Evolutionary conservation across 2,888 invertebrate species (phyloP).

Genomic region (Eristalis pertinax): DNA sequence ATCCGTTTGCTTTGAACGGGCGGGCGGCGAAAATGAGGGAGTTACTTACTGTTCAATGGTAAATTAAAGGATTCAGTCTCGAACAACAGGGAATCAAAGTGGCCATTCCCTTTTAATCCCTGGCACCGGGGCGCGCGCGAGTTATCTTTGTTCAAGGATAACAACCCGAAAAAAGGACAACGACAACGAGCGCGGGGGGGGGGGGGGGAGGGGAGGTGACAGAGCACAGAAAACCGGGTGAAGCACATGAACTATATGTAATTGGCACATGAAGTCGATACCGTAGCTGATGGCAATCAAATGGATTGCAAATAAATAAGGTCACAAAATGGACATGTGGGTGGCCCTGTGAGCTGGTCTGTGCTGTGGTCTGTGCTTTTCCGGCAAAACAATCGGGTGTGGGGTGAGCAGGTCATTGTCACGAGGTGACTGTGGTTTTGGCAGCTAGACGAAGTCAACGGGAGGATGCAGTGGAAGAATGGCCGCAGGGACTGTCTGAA

Average conservation of each 20-base stretch:
- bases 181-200: neutral
- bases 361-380: neutral
- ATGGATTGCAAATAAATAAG: slow-evolving; percentile 47
- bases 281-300: slow-evolving; percentile 21
- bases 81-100: slow-evolving; percentile 44
- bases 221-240: neutral
- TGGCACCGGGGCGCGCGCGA: neutral
- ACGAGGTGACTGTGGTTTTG: neutral
- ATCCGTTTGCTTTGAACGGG: neutral
- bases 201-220: neutral
- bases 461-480: neutral
- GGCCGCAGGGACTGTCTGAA: no score
- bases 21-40: neutral
- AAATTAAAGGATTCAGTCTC: slow-evolving; percentile 44
- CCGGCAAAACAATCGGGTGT: neutral
- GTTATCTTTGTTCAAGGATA: slow-evolving; percentile 31
- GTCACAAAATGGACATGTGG: neutral
- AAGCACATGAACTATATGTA: slow-evolving; percentile 20
- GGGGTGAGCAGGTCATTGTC: neutral
- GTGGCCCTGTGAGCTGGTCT: neutral
- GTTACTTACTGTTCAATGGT: slow-evolving; percentile 49
- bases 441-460: neutral
- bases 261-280: slow-evolving; percentile 21
- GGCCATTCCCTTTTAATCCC: slow-evolving; percentile 37
- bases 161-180: neutral